Evolutionary conservation across 2,797 vertebrate species (phyloP).

Genomic region (Gila robusta): DNA sequence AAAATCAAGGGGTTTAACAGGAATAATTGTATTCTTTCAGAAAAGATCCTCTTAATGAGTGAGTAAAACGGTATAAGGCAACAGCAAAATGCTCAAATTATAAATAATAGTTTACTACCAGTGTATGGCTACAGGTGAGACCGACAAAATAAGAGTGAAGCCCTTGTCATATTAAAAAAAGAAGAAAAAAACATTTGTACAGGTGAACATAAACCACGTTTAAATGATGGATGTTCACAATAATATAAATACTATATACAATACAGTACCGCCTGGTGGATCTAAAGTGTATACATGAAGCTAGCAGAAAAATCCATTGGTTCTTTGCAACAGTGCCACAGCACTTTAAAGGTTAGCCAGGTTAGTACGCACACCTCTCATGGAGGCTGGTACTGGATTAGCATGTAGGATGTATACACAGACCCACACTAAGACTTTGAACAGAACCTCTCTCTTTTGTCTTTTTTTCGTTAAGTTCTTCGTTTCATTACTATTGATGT

Average conservation of each 20-base stretch:
- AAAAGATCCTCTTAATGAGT: background rate
- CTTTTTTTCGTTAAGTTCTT: slow-evolving; percentile 31
- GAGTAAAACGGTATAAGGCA: slow-evolving; percentile 27
- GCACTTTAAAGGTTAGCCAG: slow-evolving; percentile 57
- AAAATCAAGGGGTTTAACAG: slow-evolving; percentile 1
- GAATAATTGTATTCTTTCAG: slow-evolving; percentile 1
- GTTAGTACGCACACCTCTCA: slow-evolving; percentile 22
- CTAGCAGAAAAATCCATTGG: slow-evolving; percentile 56
- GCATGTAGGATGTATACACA: slow-evolving; percentile 45
- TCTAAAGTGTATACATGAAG: slow-evolving; percentile 77
- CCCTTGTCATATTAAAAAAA: slow-evolving; percentile 83
- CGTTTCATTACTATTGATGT: slow-evolving; percentile 22
- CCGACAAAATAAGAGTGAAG: slow-evolving; percentile 73
- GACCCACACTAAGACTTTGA: slow-evolving; percentile 30
- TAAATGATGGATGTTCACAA: slow-evolving; percentile 82
- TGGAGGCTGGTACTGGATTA: slow-evolving; percentile 36
- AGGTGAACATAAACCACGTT: slow-evolving; percentile 82
- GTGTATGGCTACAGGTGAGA: slow-evolving; percentile 47
- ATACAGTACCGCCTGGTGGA: slow-evolving; percentile 83
- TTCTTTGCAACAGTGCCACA: slow-evolving; percentile 57
- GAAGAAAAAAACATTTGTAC: slow-evolving; percentile 74
- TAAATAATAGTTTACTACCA: slow-evolving; percentile 43
- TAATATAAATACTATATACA: slow-evolving; percentile 86
- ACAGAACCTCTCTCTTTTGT: slow-evolving; percentile 16
- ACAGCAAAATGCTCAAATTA: slow-evolving; percentile 32